Evolutionary conservation across 2,797 vertebrate species (phyloP).

Genomic region (Pipistrellus pipistrellus): DNA sequence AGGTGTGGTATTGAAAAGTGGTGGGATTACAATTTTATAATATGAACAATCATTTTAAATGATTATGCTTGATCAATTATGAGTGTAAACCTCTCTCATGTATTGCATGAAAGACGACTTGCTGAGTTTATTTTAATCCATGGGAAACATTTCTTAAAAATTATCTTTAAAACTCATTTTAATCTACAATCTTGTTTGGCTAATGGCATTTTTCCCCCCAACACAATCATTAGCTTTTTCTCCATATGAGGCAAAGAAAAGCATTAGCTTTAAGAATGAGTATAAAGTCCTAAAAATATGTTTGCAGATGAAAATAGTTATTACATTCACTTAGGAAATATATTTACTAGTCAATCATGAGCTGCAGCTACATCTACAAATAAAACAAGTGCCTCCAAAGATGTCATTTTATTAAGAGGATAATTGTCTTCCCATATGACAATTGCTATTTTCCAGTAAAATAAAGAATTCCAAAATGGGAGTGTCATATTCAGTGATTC

Average conservation of each 20-base stretch:
- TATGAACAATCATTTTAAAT: background rate
- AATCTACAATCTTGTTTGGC: background rate
- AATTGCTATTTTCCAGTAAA: conserved; percentile 14
- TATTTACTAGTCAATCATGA: conserved; percentile 3
- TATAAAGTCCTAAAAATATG: conserved; percentile 4
- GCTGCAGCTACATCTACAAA: background rate
- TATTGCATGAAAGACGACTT: background rate
- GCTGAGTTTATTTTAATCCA: background rate
- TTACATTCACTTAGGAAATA: background rate
- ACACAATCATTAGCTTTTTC: conserved; percentile 25
- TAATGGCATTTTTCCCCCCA: background rate
- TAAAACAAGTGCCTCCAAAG: background rate
- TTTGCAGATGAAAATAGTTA: conserved; percentile 44
- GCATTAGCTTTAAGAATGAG: background rate
- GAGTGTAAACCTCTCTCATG: background rate
- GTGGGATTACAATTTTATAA: background rate
- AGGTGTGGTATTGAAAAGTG: background rate
- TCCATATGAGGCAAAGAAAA: conserved; percentile 15
- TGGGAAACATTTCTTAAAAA: background rate
- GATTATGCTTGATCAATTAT: background rate
- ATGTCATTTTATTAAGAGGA: conserved; percentile 14
- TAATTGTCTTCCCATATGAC: background rate
- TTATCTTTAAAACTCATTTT: conserved; percentile 7
- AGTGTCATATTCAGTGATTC: background rate
- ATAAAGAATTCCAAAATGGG: background rate